Conservation (phyloP, 1,140 invertebrate genomes). For the Drosophila tristis region DNA sequence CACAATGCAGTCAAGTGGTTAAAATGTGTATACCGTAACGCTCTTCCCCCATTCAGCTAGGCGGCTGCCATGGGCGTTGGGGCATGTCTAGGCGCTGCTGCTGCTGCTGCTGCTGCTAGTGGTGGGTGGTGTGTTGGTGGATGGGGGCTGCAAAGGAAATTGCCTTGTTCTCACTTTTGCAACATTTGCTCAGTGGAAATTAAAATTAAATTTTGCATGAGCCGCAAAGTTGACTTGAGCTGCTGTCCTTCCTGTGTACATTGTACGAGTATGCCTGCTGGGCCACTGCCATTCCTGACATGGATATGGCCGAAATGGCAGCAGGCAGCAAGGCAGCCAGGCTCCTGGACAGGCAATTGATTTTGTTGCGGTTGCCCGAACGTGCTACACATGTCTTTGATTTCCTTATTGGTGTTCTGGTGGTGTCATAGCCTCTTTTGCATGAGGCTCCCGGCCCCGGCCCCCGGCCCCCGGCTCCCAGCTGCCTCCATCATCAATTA, state of each 20-base stretch:
- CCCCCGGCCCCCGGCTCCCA: background rate
- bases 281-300: conserved; percentile 2
- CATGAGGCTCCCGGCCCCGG: conserved; percentile 8
- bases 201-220: conserved; percentile 78
- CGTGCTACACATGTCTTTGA: conserved; percentile 6
- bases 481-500: conserved; percentile 55
- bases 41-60: background rate
- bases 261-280: background rate
- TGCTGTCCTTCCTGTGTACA: no score
- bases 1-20: conserved; percentile 77
- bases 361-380: conserved; percentile 47
- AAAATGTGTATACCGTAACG: conserved; percentile 56
- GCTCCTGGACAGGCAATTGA: conserved; percentile 63
- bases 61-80: conserved; percentile 5
- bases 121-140: background rate
- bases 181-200: conserved; percentile 64
- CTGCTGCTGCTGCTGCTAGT: background rate
- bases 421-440: background rate
- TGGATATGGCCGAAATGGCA: conserved; percentile 1
- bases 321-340: conserved; percentile 4
- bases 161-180: conserved; percentile 68
- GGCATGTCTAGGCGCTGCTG: conserved; percentile 1
- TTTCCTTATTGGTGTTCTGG: background rate
- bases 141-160: conserved; percentile 50
- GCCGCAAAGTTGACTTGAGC: conserved; percentile 23